These are phyloP conservation scores for Trachythela sp. DNA, from an alignment of 64 coral and sea anemone genomes.

Conservation along the genomic window DNA sequence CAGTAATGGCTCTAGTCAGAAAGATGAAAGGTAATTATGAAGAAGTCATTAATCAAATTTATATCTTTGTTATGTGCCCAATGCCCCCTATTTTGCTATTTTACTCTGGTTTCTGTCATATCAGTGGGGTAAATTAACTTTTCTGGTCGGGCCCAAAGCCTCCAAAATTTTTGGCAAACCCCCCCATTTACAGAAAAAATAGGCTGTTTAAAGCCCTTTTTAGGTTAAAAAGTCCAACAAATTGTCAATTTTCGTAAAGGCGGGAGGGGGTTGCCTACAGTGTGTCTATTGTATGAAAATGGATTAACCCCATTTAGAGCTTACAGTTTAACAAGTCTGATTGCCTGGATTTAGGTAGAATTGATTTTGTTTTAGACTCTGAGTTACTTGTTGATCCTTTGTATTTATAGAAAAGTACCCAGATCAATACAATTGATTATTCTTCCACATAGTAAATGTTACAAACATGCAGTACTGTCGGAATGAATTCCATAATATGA, in stretches of 20 bases:
- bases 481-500: not conserved
- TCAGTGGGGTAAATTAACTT: not conserved
- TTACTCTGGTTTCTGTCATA: not conserved
- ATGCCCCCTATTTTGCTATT: too few species aligned
- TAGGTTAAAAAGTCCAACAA: too few species aligned
- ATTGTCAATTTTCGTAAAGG: too few species aligned
- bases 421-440: not conserved
- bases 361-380: not conserved
- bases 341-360: not conserved
- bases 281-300: too few species aligned
- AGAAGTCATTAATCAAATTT: not conserved
- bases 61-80: not conserved
- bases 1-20: slow-evolving; percentile 10
- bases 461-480: not conserved
- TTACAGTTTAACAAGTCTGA: not conserved
- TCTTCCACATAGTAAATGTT: not conserved
- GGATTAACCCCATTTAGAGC: too few species aligned
- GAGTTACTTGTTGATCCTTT: not conserved
- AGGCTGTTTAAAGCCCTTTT: too few species aligned
- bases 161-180: too few species aligned
- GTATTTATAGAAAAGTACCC: not conserved
- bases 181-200: too few species aligned
- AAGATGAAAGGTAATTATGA: slow-evolving; percentile 5
- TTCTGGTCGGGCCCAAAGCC: too few species aligned
- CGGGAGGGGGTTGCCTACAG: too few species aligned